phyloP scores from a whole-genome alignment of 2,113 vertebrate species.

The Periophthalmus modestus region DNA sequence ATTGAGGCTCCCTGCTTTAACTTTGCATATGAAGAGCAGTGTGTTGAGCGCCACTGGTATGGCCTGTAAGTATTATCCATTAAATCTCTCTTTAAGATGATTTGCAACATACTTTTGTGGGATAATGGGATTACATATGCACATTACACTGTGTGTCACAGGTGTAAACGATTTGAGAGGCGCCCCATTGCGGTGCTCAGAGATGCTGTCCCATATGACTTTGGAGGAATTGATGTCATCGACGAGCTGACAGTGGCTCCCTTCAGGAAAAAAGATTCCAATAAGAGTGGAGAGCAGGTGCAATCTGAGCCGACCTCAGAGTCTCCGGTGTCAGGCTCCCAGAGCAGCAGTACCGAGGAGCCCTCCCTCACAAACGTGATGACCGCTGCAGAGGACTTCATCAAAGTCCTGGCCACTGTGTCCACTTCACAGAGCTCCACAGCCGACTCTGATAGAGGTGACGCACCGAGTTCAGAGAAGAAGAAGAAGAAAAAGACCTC shows the following conservation, averaged over 20 bases:
- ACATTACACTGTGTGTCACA: slow-evolving; percentile 39
- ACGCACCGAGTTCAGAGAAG: slow-evolving; percentile 64
- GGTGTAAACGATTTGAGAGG: slow-evolving; percentile 85
- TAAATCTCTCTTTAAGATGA: slow-evolving; percentile 14
- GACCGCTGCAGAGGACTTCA: slow-evolving; percentile 77
- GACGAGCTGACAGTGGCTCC: slow-evolving; percentile 72
- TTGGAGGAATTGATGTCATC: slow-evolving; percentile 80
- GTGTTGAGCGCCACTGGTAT: slow-evolving; percentile 87
- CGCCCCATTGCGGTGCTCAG: slow-evolving; percentile 80
- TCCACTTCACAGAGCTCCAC: slow-evolving; percentile 75
- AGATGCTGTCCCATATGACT: slow-evolving; percentile 85
- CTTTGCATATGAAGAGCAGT: slow-evolving; percentile 82
- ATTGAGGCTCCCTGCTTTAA: slow-evolving; percentile 89
- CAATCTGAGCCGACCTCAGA: slow-evolving; percentile 48
- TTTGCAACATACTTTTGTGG: slow-evolving; percentile 9
- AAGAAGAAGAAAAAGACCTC: slow-evolving; percentile 71
- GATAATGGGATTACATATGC: background rate
- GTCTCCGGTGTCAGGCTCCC: slow-evolving; percentile 27
- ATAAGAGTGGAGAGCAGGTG: slow-evolving; percentile 38
- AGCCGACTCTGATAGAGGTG: slow-evolving; percentile 50
- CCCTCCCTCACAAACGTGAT: slow-evolving; percentile 65
- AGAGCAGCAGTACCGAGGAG: slow-evolving; percentile 47
- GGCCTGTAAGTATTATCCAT: slow-evolving; percentile 83
- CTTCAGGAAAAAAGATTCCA: slow-evolving; percentile 23
- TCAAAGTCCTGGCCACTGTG: slow-evolving; percentile 81